phyloP scores from a whole-genome alignment of 2,888 invertebrate genomes.

The Nymphalis polychloros region DNA sequence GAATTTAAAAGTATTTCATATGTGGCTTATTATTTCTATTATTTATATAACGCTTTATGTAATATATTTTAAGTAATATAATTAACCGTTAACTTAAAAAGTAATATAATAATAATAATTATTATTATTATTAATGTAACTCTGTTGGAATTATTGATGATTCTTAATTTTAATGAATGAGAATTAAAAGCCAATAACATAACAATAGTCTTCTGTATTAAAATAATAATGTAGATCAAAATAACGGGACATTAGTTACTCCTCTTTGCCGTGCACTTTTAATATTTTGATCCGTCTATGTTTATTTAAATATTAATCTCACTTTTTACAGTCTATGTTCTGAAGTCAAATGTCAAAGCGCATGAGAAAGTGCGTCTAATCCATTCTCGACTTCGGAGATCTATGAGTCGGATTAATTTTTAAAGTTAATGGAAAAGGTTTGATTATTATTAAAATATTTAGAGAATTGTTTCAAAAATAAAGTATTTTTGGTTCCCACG shows the following conservation, averaged over 20 bases:
- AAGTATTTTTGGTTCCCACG: not conserved
- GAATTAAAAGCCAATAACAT: too few relatives aligned
- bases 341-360: constrained; percentile 35
- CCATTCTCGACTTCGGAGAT: constrained; percentile 3
- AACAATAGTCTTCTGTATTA: not conserved
- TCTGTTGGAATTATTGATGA: too few relatives aligned
- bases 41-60: too few relatives aligned
- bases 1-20: too few relatives aligned
- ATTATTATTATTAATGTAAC: too few relatives aligned
- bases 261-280: constrained; percentile 35
- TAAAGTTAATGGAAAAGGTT: not conserved
- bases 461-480: not conserved
- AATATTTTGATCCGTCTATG: constrained; percentile 60
- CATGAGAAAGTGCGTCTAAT: constrained; percentile 34
- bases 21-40: too few relatives aligned
- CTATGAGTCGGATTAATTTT: constrained; percentile 4
- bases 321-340: constrained; percentile 42
- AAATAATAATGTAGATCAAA: not conserved
- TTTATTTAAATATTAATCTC: constrained; percentile 62
- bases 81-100: too few relatives aligned
- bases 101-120: too few relatives aligned
- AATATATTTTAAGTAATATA: too few relatives aligned
- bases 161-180: too few relatives aligned
- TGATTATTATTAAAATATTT: not conserved
- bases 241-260: constrained; percentile 29